Base-by-base conservation (phyloP, 30 jellyfish, hydroid and myxozoan species). In the Aurelia aurita region DNA sequence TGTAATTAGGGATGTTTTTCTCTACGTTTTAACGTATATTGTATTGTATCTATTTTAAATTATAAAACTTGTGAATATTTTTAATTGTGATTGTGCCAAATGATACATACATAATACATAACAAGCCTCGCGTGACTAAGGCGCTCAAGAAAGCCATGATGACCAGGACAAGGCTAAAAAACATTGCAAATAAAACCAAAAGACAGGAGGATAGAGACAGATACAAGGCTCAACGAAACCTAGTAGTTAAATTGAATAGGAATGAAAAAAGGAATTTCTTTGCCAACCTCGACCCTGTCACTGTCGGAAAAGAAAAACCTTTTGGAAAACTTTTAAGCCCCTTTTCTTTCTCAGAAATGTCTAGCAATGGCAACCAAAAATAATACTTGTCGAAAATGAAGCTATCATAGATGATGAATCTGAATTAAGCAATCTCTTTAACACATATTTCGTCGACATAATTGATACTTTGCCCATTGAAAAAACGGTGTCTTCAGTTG, bases 201-300 rank as follows among this genome's bases (percentile, higher is more conserved):
- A 59, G 22, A 59, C 80, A 60, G 25, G 70, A 53, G 3, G 89
- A 79, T 47, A 61, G 59, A 39, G n/a, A 25, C 34, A 26, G 44
- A 71, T 62, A 79, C 55, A 0, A 10, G 4, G 7, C 4, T 3
- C 46, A 34, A 10, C 4, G 46, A 34, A 34, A 34, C 46, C 46
- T 34, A 9, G 80, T 79, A 20, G 89, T 79, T 44, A 61, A 79
- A 72, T 34, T 79, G 72, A 79, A 79, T 59, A 79, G 20, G 20
- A 31, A 10, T 18, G 89, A 71, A 53, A 63, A 79, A 10, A 7
- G 46, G 4, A 10, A 34, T 3, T 34, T 34, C 7, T 34, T 3
- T 34, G 7, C 46, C 7, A 3, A 7, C 7, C 46, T 34, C 46
- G 46, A 34, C 46, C 46, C 46, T 34, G 7, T 3, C 4, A 34